phyloP scores from a whole-genome alignment of 1,140 invertebrate genomes.

The Holotrichia oblita region DNA sequence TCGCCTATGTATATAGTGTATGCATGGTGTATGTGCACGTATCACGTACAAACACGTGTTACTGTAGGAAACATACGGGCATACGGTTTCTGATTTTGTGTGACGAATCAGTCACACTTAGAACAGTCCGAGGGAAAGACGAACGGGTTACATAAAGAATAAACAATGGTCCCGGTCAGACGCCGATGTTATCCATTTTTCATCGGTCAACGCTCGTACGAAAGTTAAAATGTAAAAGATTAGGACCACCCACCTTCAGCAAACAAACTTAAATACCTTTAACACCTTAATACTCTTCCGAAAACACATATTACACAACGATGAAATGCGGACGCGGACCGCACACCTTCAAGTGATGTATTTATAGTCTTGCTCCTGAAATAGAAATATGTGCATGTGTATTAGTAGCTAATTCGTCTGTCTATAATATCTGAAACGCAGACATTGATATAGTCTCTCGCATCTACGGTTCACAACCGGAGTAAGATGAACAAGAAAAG shows the following conservation, averaged over 20 bases:
- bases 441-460: background rate
- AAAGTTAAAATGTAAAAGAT: constrained; percentile 36
- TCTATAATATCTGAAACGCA: constrained; percentile 32
- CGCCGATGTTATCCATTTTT: constrained; percentile 15
- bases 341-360: constrained; percentile 31
- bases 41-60: background rate
- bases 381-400: constrained; percentile 22
- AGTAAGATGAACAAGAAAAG: too few relatives aligned
- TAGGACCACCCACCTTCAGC: constrained; percentile 36
- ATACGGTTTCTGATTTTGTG: background rate
- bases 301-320: constrained; percentile 38
- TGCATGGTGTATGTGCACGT: too few relatives aligned
- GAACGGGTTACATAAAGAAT: background rate
- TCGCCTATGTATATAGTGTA: too few relatives aligned
- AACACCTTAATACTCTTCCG: constrained; percentile 35
- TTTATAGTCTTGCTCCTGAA: constrained; percentile 29
- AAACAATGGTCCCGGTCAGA: constrained; percentile 21
- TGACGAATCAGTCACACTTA: background rate
- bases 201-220: constrained; percentile 31
- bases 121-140: background rate
- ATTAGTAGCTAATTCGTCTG: background rate
- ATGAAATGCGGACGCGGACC: constrained; percentile 19
- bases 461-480: background rate
- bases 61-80: background rate
- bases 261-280: constrained; percentile 40